Evolutionary conservation across 2,113 vertebrate species (phyloP), one percentile per base, ranked within the genome.

Genomic region (Melanotaenia duboulayi): DNA sequence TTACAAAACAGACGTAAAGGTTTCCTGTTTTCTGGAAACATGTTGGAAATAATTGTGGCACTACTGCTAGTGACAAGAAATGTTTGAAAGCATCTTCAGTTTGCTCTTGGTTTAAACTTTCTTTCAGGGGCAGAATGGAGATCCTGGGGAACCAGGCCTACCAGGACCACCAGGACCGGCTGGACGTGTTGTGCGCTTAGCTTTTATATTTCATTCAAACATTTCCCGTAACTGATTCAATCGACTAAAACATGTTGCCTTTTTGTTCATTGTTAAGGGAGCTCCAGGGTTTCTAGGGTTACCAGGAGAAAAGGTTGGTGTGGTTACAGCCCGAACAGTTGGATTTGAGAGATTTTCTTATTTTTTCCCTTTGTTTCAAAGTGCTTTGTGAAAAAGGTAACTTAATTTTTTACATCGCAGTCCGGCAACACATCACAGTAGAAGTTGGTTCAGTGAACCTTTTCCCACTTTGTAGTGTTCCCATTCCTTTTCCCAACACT

Each of bases 301-400:
- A 23, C 55, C 4, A 22, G 93, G 93, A 88, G 87, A 91, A 42
- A 94, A 94, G 91, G 93, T 94, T 2, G 55, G 84, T 84, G 12
- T n/a, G 24, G 14, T 20, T 28, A 6, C 28, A 28, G 6, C 28
- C n/a, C n/a, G n/a, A n/a, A n/a, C n/a, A n/a, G n/a, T n/a, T n/a
- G n/a, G n/a, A n/a, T n/a, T n/a, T n/a, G n/a, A n/a, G n/a, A n/a
- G n/a, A n/a, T n/a, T n/a, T 28, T 28, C 6, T 6, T 6, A 28
- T 28, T 28, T 28, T 6, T 4, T 28, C 28, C 28, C 28, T 28
- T 28, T 28, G 28, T 28, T 28, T 28, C 6, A 28, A 28, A 28
- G 6, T 28, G 6, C 28, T 28, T 28, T 28, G 28, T 28, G 28
- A 28, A 28, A 28, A 6, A 28, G 6, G 28, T 6, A 28, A 28